Percentiles rank a stretch among this genome's conserved stretches.
Conservation (phyloP, 2,888 invertebrate species). For the Tinea pellionella region DNA sequence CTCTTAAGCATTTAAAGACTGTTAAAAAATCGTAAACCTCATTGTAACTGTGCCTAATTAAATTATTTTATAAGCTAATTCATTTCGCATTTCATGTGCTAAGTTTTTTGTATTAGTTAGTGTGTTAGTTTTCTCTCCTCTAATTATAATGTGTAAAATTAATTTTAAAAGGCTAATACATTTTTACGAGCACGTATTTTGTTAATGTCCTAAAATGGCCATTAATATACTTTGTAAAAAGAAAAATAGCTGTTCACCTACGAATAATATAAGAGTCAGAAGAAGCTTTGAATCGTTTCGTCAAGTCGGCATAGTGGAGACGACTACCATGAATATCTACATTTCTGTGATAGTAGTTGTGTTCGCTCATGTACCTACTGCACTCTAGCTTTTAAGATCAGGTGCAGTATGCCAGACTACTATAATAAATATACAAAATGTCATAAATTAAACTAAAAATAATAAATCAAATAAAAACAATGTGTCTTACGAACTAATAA, state of each 20-base stretch:
- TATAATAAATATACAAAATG: not conserved
- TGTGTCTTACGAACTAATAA: not conserved
- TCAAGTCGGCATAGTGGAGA: no score
- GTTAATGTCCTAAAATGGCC: not conserved
- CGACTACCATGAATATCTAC: no score
- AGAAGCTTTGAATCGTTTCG: no score
- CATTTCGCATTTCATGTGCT: not conserved
- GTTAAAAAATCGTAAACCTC: constrained; percentile 44
- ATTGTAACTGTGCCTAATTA: constrained; percentile 52
- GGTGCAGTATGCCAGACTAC: no score
- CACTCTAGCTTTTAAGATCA: no score
- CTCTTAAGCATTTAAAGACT: constrained; percentile 32
- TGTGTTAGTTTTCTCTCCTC: not conserved
- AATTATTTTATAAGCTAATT: constrained; percentile 45
- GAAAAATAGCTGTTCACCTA: no score
- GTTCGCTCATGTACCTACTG: no score
- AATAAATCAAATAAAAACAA: not conserved
- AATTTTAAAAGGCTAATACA: not conserved
- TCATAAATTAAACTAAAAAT: not conserved
- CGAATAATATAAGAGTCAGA: no score
- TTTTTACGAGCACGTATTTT: not conserved
- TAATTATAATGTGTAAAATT: not conserved
- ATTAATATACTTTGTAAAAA: no score
- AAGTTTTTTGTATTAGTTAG: no score
- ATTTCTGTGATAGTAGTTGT: no score